Evolutionary conservation across 2,797 vertebrate genomes (phyloP), one percentile per base, ranked within the genome.

Genomic region (Fistularia tabacaria): DNA sequence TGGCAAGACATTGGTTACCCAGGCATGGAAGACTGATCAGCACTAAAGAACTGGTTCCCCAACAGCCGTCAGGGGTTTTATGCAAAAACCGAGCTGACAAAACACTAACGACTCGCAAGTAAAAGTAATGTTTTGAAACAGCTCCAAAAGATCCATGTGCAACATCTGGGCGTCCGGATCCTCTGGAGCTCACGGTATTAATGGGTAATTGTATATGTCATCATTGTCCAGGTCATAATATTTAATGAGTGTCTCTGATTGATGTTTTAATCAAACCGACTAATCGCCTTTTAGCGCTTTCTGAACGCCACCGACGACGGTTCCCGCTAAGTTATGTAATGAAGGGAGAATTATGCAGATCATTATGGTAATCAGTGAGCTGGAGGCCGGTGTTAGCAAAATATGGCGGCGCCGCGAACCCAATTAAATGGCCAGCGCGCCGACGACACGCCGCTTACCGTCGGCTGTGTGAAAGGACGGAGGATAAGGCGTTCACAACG

Each of bases 331-430:
- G 55, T 84, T 78, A 74, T 77, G 62, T 72, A 77, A 83, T 83
- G 71, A 84, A 73, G 53, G 48, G 62, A 57, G 38, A 64, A 68
- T 72, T 59, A 76, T 81, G 76, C 67, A 80, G 69, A 85, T 77
- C 50, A 50, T 46, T 71, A 67, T 66, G 74, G 59, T 79, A 79
- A 81, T 85, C 66, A 74, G 51, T 62, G 40, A 66, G 62, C 68
- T 51, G 38, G 58, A 61, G 63, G 64, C 51, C 55, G 59, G 42
- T 41, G 38, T 68, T 69, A 71, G 65, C 43, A 46, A 71, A 66
- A 67, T 62, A 54, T 77, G 54, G 63, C 66, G 65, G 67, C 76
- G 25, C 2, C 1, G 45, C 36, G 77, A 71, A 74, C 62, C 59
- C 61, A 77, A 84, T 79, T 81, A 83, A 61, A 38, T 48, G 49